Percentiles rank a stretch among this genome's conserved stretches.
phyloP scores from a whole-genome alignment of 2,113 vertebrate species.

The Bos javanicus region DNA sequence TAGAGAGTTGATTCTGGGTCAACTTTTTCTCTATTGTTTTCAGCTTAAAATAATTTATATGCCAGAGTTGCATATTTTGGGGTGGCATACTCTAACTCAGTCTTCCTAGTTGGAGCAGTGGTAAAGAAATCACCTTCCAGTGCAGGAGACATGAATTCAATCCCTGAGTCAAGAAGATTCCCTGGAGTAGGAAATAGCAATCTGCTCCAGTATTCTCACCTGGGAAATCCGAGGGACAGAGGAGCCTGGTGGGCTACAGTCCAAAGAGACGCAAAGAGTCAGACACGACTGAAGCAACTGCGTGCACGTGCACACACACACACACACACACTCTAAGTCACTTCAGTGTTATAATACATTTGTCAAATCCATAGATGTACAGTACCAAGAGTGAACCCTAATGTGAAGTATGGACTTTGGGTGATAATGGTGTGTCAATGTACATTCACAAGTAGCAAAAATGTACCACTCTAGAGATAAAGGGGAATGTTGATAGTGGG shows the following conservation, averaged over 20 bases:
- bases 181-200: background rate
- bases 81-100: background rate
- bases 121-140: background rate
- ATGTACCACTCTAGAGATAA: fast-evolving
- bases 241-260: background rate
- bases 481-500: background rate
- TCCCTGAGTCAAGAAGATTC: background rate
- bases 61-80: background rate
- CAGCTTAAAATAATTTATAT: background rate
- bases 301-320: fast-evolving
- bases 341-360: background rate
- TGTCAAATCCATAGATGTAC: background rate
- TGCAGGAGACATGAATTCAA: background rate
- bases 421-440: background rate
- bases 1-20: background rate
- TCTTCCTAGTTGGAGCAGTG: background rate
- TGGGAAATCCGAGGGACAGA: background rate
- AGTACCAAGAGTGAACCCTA: background rate
- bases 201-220: background rate
- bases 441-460: background rate
- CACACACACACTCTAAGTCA: background rate
- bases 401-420: background rate
- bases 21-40: background rate
- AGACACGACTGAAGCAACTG: background rate
- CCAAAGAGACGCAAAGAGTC: background rate